Conservation (phyloP, 2,888 invertebrate genomes). For the Allygus modestus region DNA sequence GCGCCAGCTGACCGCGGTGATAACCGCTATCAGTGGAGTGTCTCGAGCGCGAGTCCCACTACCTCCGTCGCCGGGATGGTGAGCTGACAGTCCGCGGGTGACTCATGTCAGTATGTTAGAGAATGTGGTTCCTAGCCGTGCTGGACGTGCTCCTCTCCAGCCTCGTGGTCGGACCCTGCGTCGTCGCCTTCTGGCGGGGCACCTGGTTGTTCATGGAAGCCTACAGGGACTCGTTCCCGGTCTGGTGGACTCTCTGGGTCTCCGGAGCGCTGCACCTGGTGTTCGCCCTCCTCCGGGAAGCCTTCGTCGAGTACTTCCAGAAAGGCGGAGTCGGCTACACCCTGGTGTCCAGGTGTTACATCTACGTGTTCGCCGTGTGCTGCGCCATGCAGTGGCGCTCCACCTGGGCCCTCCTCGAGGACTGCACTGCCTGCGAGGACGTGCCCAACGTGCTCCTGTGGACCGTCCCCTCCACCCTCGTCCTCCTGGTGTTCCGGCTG, state of each 20-base stretch:
- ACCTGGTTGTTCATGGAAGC: slow-evolving; percentile 77
- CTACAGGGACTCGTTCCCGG: slow-evolving; percentile 76
- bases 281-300: slow-evolving; percentile 78
- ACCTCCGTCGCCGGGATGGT: neutral
- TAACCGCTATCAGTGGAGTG: slow-evolving; percentile 10
- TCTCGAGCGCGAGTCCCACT: neutral
- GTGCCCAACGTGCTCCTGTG: slow-evolving; percentile 64
- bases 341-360: slow-evolving; percentile 70
- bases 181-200: slow-evolving; percentile 78
- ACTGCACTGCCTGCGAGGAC: slow-evolving; percentile 68
- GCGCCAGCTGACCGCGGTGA: neutral
- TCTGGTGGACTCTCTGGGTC: slow-evolving; percentile 74
- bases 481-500: slow-evolving; percentile 69
- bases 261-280: slow-evolving; percentile 78
- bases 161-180: slow-evolving; percentile 76
- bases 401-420: slow-evolving; percentile 75
- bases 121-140: slow-evolving; percentile 70
- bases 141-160: slow-evolving; percentile 75
- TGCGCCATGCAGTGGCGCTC: slow-evolving; percentile 78
- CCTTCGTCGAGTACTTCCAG: slow-evolving; percentile 65
- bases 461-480: slow-evolving; percentile 65
- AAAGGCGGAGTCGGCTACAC: slow-evolving; percentile 64
- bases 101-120: slow-evolving; percentile 15
- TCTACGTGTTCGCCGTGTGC: slow-evolving; percentile 76
- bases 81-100: neutral